These are phyloP conservation scores for Drosophila maculinotata DNA, from an alignment of 2,888 invertebrate genomes.

Conservation along the genomic window DNA sequence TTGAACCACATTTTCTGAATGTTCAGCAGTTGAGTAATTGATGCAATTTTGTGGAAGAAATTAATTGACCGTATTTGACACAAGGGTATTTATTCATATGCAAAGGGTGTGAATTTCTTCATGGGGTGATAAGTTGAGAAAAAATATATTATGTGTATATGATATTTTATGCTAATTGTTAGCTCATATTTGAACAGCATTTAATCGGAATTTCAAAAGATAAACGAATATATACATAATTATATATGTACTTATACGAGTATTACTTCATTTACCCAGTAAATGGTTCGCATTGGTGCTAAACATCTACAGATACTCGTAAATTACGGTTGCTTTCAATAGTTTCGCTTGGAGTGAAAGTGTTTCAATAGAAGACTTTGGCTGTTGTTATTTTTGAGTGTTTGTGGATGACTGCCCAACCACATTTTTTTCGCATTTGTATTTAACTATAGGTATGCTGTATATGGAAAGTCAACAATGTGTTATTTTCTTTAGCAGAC, in stretches of 20 bases:
- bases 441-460: constrained; percentile 5
- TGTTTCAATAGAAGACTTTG: constrained; percentile 57
- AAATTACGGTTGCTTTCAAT: constrained; percentile 68
- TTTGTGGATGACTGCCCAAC: constrained; percentile 46
- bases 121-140: constrained; percentile 2
- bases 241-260: constrained; percentile 12
- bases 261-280: constrained; percentile 17
- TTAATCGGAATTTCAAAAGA: neutral
- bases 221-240: neutral
- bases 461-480: constrained; percentile 45
- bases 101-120: constrained; percentile 48
- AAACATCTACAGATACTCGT: constrained; percentile 53
- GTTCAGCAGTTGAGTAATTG: constrained; percentile 50
- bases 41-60: constrained; percentile 71
- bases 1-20: constrained; percentile 12
- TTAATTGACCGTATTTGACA: constrained; percentile 55
- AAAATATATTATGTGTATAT: neutral
- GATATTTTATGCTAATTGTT: constrained; percentile 15
- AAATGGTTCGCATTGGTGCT: constrained; percentile 53
- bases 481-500: constrained; percentile 29
- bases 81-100: constrained; percentile 10
- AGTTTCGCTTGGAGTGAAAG: constrained; percentile 60
- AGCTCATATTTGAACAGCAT: constrained; percentile 3
- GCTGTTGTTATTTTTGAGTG: constrained; percentile 39
- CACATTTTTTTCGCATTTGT: constrained; percentile 44